Base-by-base conservation (phyloP, 2,113 vertebrate species). In the Oreochromis tanganicae region DNA sequence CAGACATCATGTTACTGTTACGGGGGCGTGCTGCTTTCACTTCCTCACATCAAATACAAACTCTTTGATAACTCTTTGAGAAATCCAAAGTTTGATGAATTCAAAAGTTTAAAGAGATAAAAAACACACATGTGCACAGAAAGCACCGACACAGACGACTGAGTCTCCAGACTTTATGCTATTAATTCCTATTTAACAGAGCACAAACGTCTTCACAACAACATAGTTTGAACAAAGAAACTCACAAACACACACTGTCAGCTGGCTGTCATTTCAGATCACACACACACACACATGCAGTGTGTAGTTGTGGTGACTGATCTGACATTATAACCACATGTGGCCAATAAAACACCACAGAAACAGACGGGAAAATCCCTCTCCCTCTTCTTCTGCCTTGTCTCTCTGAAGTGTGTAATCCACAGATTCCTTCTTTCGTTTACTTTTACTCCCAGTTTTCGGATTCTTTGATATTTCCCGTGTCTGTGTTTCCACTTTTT, bases 261-360 rank as follows among this genome's bases (percentile, higher is more conserved):
- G 82, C 80, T 75, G 50, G 80, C 89, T 83, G 89, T 85, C 87
- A 85, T 36, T 85, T 91, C 73, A 80, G 46, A 88, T 88, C 73
- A 87, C 56, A 75, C 83, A 83, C 83, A 84, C 71, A 83, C 79
- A 83, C 79, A 73, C 32, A 81, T 36, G 81, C 41, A 84, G 82
- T 92, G 80, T 94, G 91, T 93, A 88, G 87, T 43, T 87, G 93
- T 85, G 88, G 90, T 55, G 85, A 89, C 87, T 91, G 89, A 92
- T 91, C 84, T 92, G 87, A 94, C 92, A 89, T 91, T 57, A 29
- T 88, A 87, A 92, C 94, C 94, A 95, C 91, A 93, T 94, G 93
- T 92, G 88, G 87, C 82, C 87, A 93, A 94, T 93, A 93, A 94
- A 95, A 91, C 85, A 84, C 91, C 82, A 92, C 80, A 86, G 86